Evolutionary conservation across 2,888 invertebrate genomes (phyloP), one percentile per base, ranked within the genome.

Genomic region (Boloria selene): DNA sequence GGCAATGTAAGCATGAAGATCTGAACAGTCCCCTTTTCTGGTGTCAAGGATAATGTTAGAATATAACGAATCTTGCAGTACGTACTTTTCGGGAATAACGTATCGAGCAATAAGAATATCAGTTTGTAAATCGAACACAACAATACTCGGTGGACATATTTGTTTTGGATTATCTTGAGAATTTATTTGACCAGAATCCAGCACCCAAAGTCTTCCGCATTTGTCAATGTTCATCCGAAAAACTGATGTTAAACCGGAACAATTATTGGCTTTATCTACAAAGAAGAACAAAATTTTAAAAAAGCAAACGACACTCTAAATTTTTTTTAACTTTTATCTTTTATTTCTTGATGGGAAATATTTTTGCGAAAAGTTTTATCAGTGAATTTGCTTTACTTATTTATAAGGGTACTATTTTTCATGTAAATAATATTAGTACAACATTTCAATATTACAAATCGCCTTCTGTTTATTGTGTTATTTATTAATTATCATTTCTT

Each of bases 161-260:
- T 95, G 96, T 69, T 93, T 93, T 0, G 96, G 93, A 61, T 89
- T 89, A n/a, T 89, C 87, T 74, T 94, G 93, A 0, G 95, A 93
- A 75, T 96, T 94, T 4, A 95, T 94, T 78, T 95, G 95, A 0
- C 97, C 97, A 0, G 96, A 96, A 83, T 97, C 97, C 67, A 97
- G 86, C 0, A 96, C 93, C 97, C 97, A 97, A 4, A 97, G 87
- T 49, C 96, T 93, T 56, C 95, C 94, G 73, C 97, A 97, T 0
- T 93, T 88, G 81, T 97, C 97, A 0, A 95, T 94, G 74, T 94
- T 94, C 54, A 96, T 90, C 26, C 97, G 93, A 78, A 96, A 97
- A 0, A 96, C 96, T 1, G 96, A 97, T 0, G 95, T 95, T 47
- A 97, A 82, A 47, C 95, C 94, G 2, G 93, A 90, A 77, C 97